Percentiles rank a stretch among this genome's conserved stretches.
These are phyloP conservation scores for Chirona hameri DNA, from an alignment of 2,888 invertebrate genomes.

Conservation along the genomic window DNA sequence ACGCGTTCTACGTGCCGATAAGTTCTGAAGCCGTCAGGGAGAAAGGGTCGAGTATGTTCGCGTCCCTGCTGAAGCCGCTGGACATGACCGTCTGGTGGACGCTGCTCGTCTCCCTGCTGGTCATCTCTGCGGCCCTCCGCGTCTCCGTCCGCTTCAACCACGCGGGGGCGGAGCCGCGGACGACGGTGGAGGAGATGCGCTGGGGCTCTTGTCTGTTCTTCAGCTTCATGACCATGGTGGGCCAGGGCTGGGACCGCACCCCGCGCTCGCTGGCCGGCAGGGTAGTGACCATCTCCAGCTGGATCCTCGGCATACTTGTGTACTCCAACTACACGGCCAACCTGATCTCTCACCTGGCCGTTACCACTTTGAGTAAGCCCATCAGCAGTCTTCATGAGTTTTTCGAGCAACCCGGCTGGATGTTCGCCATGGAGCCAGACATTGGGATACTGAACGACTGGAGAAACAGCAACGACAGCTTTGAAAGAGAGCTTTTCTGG, in stretches of 20 bases:
- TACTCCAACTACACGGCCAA: not conserved
- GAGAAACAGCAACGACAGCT: not conserved
- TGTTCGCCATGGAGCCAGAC: not conserved
- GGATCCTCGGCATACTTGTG: not conserved
- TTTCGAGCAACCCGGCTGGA: constrained; percentile 1
- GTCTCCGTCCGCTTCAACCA: not conserved
- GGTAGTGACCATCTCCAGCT: not conserved
- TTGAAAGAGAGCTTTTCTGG: not conserved
- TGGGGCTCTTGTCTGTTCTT: not conserved
- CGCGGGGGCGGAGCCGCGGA: not conserved
- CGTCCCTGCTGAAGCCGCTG: not conserved
- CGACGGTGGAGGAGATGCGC: not conserved
- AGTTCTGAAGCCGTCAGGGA: no score
- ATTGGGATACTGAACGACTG: not conserved
- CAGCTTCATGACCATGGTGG: constrained; percentile 1
- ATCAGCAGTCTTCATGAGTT: not conserved
- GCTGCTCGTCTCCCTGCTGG: not conserved
- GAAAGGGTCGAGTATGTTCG: not conserved
- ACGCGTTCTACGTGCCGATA: no score
- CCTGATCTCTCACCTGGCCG: not conserved
- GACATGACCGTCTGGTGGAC: not conserved
- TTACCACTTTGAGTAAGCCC: not conserved
- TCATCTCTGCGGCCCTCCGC: not conserved
- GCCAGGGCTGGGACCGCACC: not conserved
- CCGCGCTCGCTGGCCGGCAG: not conserved